Percentiles rank a stretch among this genome's conserved stretches.
phyloP scores from a whole-genome alignment of 2,888 invertebrate species.

The Rhamnusium bicolor region DNA sequence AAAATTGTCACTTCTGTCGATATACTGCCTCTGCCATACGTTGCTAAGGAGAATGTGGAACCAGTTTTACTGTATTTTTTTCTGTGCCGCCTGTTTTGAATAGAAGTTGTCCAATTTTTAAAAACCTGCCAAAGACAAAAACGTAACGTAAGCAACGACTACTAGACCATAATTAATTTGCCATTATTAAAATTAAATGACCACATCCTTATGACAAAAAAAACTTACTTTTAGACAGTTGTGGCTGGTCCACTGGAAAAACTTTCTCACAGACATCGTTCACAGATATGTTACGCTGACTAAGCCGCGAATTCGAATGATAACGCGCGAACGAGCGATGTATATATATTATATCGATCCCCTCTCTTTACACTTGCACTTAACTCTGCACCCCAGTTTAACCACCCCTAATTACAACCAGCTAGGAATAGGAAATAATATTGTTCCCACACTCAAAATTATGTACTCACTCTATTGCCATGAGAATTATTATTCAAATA shows the following conservation, averaged over 20 bases:
- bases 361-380: conserved; percentile 43
- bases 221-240: conserved; percentile 62
- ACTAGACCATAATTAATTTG: background rate
- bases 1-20: conserved; percentile 64
- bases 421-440: conserved; percentile 57
- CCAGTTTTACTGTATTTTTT: conserved; percentile 56
- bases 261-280: conserved; percentile 60
- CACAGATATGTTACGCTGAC: conserved; percentile 32
- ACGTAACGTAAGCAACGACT: conserved; percentile 5
- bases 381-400: conserved; percentile 43
- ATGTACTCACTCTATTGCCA: conserved; percentile 39
- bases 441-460: conserved; percentile 58
- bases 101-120: conserved; percentile 58
- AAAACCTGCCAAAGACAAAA: conserved; percentile 58
- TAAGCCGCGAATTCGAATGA: conserved; percentile 33
- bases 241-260: conserved; percentile 59
- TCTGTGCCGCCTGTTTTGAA: conserved; percentile 55
- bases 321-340: conserved; percentile 41
- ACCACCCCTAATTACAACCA: conserved; percentile 64
- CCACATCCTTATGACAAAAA: background rate
- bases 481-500: conserved; percentile 44
- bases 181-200: background rate
- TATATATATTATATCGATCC: conserved; percentile 44
- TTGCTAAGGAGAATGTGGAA: conserved; percentile 59
- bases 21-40: conserved; percentile 60